These are phyloP conservation scores for Solea solea DNA, from an alignment of 2,113 vertebrate genomes.

Conservation along the genomic window DNA sequence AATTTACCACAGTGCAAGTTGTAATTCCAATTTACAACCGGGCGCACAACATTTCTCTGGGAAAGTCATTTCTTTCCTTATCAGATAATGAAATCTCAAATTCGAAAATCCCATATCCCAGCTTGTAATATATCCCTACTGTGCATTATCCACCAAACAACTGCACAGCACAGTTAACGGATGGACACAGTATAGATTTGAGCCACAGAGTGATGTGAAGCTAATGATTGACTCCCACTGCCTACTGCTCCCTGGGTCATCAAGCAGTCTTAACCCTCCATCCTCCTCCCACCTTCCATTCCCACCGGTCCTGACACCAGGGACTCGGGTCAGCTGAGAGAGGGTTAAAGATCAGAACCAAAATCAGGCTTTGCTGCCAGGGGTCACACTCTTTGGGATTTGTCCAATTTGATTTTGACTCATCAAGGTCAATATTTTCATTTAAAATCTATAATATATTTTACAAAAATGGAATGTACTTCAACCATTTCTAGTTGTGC, in stretches of 20 bases:
- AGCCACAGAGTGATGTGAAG: constrained; percentile 30
- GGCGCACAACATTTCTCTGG: constrained; percentile 55
- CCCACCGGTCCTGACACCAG: neutral
- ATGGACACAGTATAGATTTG: constrained; percentile 26
- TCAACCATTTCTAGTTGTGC: neutral
- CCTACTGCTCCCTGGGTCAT: constrained; percentile 25
- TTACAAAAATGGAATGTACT: neutral
- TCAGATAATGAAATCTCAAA: constrained; percentile 77
- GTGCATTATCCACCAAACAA: constrained; percentile 43
- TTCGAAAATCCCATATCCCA: constrained; percentile 46
- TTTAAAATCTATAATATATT: neutral
- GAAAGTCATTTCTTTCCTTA: constrained; percentile 60
- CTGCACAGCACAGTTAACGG: constrained; percentile 25
- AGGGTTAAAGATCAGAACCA: constrained; percentile 33
- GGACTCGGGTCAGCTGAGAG: constrained; percentile 28
- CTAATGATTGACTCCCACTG: constrained; percentile 36
- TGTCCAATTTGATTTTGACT: neutral
- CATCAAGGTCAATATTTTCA: neutral
- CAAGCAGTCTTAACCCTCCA: constrained; percentile 16
- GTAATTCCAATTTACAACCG: constrained; percentile 49
- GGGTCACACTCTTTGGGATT: neutral
- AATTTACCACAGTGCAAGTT: constrained; percentile 20
- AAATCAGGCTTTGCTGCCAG: neutral
- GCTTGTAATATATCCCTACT: constrained; percentile 34
- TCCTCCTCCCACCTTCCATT: constrained; percentile 2